Conservation (phyloP, 1,140 invertebrate species). For the Acyrthosiphon pisum region DNA sequence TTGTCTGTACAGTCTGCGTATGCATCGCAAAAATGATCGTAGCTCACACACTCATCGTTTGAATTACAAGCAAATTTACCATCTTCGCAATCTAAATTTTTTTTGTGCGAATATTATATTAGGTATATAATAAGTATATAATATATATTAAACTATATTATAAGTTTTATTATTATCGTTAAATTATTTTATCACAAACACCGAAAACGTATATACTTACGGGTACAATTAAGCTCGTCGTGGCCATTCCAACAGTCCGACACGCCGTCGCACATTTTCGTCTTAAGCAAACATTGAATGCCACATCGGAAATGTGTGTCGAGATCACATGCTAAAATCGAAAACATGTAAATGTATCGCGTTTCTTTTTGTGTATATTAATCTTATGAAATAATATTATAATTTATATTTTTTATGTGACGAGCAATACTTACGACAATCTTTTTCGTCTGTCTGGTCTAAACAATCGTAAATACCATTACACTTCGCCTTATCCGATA, state of each 20-base stretch:
- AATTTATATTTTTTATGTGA: neutral
- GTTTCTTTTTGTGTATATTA: neutral
- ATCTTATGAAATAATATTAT: neutral
- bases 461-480: constrained; percentile 81
- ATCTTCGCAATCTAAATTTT: constrained; percentile 56
- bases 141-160: neutral
- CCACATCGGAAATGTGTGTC: constrained; percentile 78
- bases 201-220: constrained; percentile 65
- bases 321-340: constrained; percentile 72
- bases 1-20: constrained; percentile 71
- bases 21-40: constrained; percentile 71
- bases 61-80: constrained; percentile 41
- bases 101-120: neutral
- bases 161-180: neutral
- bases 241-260: constrained; percentile 82
- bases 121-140: neutral
- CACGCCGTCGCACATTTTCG: constrained; percentile 74
- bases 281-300: constrained; percentile 74
- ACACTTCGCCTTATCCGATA: constrained; percentile 72
- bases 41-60: constrained; percentile 67
- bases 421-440: constrained; percentile 71
- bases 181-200: constrained; percentile 16
- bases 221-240: constrained; percentile 80
- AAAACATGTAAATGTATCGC: constrained; percentile 56
- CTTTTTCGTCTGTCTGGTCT: constrained; percentile 79